A percentile compares a stretch with the other conserved stretches of the same genome.
Conservation (phyloP, 2,888 invertebrate genomes). For the Escarpia spicata region DNA sequence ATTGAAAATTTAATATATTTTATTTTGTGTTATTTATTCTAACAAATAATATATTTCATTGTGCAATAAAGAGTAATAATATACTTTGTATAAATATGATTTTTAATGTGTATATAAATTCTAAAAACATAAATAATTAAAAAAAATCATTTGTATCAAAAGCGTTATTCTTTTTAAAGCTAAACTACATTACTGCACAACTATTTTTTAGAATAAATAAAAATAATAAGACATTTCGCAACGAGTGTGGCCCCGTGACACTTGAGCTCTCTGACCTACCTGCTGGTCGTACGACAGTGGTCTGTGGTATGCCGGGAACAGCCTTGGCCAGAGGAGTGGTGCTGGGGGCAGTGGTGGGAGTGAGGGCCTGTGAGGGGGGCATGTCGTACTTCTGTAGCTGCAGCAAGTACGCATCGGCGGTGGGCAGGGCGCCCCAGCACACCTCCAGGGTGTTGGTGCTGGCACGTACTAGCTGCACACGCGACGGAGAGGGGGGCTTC, state of each 20-base stretch:
- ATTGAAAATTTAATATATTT: too few species aligned
- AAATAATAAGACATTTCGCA: too few species aligned
- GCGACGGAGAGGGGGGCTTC: constrained; percentile 87
- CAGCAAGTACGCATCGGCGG: constrained; percentile 91
- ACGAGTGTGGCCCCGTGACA: not conserved
- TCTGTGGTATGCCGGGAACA: constrained; percentile 24
- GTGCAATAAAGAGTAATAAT: too few species aligned
- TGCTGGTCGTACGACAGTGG: constrained; percentile 34
- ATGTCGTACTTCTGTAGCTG: constrained; percentile 81
- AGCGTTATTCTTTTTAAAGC: too few species aligned
- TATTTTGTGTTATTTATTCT: too few species aligned
- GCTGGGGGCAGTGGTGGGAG: constrained; percentile 39
- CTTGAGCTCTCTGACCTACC: constrained; percentile 25
- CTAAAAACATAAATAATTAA: too few species aligned
- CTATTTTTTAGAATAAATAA: too few species aligned
- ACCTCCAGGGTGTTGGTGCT: constrained; percentile 94
- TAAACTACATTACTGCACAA: too few species aligned
- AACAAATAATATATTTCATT: too few species aligned
- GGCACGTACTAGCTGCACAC: constrained; percentile 93
- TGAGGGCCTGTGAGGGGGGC: constrained; percentile 46
- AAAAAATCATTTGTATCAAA: too few species aligned
- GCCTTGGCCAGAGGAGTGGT: constrained; percentile 42
- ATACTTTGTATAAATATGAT: too few species aligned
- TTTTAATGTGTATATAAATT: too few species aligned
- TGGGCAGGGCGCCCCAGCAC: constrained; percentile 90